Conservation (phyloP, 2,113 vertebrate genomes). For the Formicarius rufipectus region DNA sequence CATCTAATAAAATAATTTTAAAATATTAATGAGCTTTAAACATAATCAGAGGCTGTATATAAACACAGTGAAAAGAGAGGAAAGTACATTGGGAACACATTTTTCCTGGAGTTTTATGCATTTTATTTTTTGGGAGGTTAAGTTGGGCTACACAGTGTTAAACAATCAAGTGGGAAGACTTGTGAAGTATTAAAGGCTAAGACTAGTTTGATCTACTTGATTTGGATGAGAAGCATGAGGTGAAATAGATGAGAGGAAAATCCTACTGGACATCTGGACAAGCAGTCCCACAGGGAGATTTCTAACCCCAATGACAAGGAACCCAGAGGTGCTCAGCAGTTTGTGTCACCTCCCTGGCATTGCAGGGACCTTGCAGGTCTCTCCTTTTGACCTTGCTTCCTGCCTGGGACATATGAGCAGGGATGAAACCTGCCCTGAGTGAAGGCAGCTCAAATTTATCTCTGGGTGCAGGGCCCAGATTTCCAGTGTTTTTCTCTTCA, state of each 20-base stretch:
- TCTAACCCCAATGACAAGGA: not conserved
- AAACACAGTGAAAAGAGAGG: not conserved
- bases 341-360: not conserved
- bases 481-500: not conserved
- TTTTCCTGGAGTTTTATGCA: not conserved
- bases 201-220: not conserved
- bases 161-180: not conserved
- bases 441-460: not conserved
- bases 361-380: not conserved
- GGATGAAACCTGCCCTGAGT: not conserved
- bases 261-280: not conserved
- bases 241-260: not conserved
- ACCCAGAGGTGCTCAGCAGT: not conserved
- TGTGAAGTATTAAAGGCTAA: not conserved
- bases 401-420: rapidly evolving
- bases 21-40: not conserved
- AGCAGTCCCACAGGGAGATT: not conserved
- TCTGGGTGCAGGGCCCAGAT: not conserved
- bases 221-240: not conserved
- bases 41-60: not conserved
- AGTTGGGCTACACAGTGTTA: not conserved
- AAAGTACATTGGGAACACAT: not conserved
- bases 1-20: not conserved
- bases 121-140: not conserved
- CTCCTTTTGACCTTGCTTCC: not conserved